These are phyloP conservation scores for Eriosoma lanigerum DNA, from an alignment of 1,140 invertebrate species.

Conservation along the genomic window DNA sequence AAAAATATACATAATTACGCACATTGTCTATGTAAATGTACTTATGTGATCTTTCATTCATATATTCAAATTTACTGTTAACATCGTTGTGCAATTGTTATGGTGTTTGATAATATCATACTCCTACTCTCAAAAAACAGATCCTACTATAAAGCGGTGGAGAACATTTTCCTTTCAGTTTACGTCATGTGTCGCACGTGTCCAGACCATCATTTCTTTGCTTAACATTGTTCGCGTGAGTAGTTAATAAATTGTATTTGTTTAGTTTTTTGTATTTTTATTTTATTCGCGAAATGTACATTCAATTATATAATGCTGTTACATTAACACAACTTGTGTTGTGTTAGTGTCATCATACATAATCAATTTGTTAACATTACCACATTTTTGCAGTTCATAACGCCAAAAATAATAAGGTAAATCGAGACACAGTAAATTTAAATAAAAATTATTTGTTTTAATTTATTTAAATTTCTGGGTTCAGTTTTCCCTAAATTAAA, in stretches of 20 bases:
- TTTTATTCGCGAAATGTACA: neutral
- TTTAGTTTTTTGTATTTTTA: neutral
- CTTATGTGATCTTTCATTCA: too few species aligned
- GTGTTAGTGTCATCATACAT: neutral
- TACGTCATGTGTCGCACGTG: conserved; percentile 28
- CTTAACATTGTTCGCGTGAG: neutral
- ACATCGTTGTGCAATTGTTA: neutral
- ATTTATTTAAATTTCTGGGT: too few species aligned
- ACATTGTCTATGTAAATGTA: too few species aligned
- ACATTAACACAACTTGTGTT: conserved; percentile 5
- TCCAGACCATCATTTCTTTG: conserved; percentile 36
- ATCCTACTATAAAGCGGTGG: neutral
- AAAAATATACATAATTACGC: neutral
- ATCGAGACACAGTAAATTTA: neutral
- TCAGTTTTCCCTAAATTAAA: too few species aligned
- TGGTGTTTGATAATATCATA: neutral
- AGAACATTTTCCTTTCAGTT: conserved; percentile 42
- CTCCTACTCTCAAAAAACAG: conserved; percentile 28
- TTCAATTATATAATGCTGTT: neutral
- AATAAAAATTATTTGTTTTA: too few species aligned
- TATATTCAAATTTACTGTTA: neutral
- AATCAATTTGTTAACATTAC: neutral
- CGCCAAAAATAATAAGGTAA: neutral
- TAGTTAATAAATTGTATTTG: neutral
- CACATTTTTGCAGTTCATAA: neutral